Base-by-base conservation (phyloP, 2,888 invertebrate species). In the Acanthoscelides obtectus region DNA sequence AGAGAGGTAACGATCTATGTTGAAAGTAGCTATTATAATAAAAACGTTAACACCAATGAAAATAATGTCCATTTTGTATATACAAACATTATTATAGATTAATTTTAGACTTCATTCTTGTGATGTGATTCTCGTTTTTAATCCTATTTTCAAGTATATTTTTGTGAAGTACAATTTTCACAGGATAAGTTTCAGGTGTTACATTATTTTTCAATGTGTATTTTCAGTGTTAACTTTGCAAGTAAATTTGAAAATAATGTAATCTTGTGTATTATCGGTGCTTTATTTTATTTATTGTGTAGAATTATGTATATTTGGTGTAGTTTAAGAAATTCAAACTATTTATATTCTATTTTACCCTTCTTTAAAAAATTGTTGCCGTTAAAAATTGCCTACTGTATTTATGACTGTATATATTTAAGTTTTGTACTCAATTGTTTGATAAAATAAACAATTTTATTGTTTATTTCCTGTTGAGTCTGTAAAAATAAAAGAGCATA, bases 371-470 rank as follows among this genome's bases (percentile, higher is more conserved):
- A 78, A 77, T 78, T 78, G 78, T 79, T 79, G 77, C 76, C 74
- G 74, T 73, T 76, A 77, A 77, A 78, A 77, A 77, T 79, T 80
- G 79, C 78, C 79, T 79, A 79, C 78, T 80, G 76, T 80, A 79
- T 79, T 77, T 80, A 79, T 75, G 76, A 79, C 74, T 80, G 79
- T 80, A 80, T 72, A 78, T 79, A 77, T 72, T 78, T 77, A 75
- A 76, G 77, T 78, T 80, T 79, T 80, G 77, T 80, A 80, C 79
- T 79, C 79, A 77, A 78, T 79, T 79, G 78, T 80, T 79, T 79
- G 76, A 73, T 20, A 69, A 73, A 76, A 78, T 74, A 77, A 76
- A 79, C 78, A 78, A 77, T 76, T 72, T 74, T 72, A 72, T 70
- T 72, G 75, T 77, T 78, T 77, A 78, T 78, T 77, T 77, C 75